Evolutionary conservation across 2,888 invertebrate genomes (phyloP).

Genomic region (Ametastegia equiseti): DNA sequence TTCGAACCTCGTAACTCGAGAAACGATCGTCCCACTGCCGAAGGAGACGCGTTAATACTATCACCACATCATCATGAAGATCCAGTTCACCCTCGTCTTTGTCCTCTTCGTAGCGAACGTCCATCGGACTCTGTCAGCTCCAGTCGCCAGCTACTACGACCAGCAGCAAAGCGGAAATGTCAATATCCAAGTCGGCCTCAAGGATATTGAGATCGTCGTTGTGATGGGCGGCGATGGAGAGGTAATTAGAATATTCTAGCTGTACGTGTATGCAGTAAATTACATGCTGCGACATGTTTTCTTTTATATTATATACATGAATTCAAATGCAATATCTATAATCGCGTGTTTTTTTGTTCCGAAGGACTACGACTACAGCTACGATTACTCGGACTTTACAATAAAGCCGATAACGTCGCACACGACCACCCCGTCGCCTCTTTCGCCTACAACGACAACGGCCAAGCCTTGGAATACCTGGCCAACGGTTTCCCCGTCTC

Average conservation of each 20-base stretch:
- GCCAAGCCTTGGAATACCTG: constrained; percentile 55
- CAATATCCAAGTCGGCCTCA: constrained; percentile 88
- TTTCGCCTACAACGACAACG: constrained; percentile 52
- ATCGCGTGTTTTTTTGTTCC: constrained; percentile 66
- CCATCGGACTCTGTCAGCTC: constrained; percentile 64
- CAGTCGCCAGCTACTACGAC: constrained; percentile 78
- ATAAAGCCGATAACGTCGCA: constrained; percentile 78
- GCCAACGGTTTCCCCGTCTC: constrained; percentile 54
- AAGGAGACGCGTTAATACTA: background rate
- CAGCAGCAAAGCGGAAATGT: constrained; percentile 88
- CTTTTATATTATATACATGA: too few relatives aligned
- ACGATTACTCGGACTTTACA: constrained; percentile 86
- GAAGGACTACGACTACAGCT: constrained; percentile 87
- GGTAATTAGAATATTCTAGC: constrained; percentile 73
- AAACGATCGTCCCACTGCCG: background rate
- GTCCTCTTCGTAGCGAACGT: constrained; percentile 76
- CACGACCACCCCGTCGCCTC: constrained; percentile 59
- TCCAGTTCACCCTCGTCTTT: constrained; percentile 75
- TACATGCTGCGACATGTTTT: too few relatives aligned
- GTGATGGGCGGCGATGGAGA: constrained; percentile 80
- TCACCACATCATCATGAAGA: constrained; percentile 53
- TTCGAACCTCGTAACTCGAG: background rate
- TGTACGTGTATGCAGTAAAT: background rate
- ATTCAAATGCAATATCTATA: background rate
- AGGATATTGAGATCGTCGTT: constrained; percentile 87